Base-by-base conservation (phyloP, 2,113 vertebrate species). In the Kryptolebias marmoratus region DNA sequence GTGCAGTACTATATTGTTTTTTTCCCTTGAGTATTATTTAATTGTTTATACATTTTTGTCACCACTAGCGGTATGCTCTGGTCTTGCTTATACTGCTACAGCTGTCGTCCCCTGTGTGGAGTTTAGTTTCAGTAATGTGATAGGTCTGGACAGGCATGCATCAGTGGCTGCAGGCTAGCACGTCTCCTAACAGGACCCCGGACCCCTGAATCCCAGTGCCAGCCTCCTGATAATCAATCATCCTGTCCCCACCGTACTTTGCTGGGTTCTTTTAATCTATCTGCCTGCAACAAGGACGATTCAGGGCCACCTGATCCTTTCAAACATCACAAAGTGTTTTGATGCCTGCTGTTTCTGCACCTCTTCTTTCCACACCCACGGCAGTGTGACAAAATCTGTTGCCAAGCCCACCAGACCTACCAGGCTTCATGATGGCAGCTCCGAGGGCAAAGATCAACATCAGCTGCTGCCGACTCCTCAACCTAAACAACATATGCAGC, bases 91-190 rank as follows among this genome's bases (percentile, higher is more conserved):
- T 74, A 59, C 83, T 10, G 64, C 86, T 76, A 81, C 94, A 96
- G 95, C 95, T 97, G 95, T 92, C 88, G 77, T 86, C 85, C 80
- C 78, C 53, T 73, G 88, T 87, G 83, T 79, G 76, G 87, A 74
- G 82, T 93, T 89, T 75, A 44, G 77, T 93, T 93, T 87, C 83
- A 68, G 95, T 93, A 95, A 96, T 73, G 27, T 2, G 89, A 93
- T 93, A 83, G 68, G 73, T 64, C 68, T 65, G 66, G 79, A 87
- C 82, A 64, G 72, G 65, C 70, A 69, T 81, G 64, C 36, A 57
- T 84, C 83, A 60, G 1, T 45, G 63, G 63, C 55, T 84, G 72
- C 82, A 88, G 74, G 85, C 77, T 88, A 79, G 80, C 44, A 75
- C 39, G 32, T 39, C 75, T 71, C 60, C 27, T 58, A 42, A 79